Conservation (phyloP, 2,888 invertebrate species). For the Andrena fulva region DNA sequence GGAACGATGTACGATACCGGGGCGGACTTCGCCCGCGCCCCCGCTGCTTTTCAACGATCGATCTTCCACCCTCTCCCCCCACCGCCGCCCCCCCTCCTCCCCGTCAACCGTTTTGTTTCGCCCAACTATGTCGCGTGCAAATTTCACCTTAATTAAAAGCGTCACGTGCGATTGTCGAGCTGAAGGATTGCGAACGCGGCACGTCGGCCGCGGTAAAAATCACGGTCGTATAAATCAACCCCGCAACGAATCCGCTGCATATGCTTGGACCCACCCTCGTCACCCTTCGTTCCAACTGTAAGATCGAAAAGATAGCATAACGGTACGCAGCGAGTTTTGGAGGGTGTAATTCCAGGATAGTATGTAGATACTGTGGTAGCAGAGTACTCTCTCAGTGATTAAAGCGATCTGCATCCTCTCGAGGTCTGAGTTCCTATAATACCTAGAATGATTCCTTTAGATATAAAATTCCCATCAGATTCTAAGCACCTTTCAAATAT, state of each 20-base stretch:
- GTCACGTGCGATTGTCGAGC: slow-evolving; percentile 55
- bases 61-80: slow-evolving; percentile 22
- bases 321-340: no score
- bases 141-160: slow-evolving; percentile 69
- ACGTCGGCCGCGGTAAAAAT: slow-evolving; percentile 33
- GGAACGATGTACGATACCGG: slow-evolving; percentile 54
- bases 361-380: no score
- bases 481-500: no score
- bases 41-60: slow-evolving; percentile 38
- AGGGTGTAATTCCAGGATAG: no score
- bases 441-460: no score
- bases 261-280: neutral
- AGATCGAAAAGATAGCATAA: neutral
- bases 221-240: slow-evolving; percentile 41
- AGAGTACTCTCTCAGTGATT: no score
- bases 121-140: slow-evolving; percentile 57
- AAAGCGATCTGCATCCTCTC: no score
- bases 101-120: slow-evolving; percentile 44
- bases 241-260: slow-evolving; percentile 8
- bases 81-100: neutral
- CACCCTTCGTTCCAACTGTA: neutral
- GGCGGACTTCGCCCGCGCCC: neutral
- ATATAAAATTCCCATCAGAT: no score
- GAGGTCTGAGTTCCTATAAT: no score
- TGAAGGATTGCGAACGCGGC: slow-evolving; percentile 37